Evolutionary conservation across 2,797 vertebrate species (phyloP).

Genomic region (Myiothlypis coronata): DNA sequence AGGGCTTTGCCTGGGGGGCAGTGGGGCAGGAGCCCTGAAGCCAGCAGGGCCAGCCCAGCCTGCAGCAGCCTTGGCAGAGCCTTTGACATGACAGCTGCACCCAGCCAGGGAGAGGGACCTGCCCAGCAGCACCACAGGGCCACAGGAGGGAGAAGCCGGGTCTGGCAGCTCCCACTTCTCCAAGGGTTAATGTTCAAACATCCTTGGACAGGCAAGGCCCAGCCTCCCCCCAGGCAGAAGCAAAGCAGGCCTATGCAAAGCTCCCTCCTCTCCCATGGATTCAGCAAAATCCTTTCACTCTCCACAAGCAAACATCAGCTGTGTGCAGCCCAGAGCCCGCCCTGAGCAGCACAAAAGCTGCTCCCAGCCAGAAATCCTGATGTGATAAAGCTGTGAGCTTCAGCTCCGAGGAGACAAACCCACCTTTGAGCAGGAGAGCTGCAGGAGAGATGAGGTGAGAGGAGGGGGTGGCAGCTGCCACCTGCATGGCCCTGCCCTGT

Average conservation of each 20-base stretch:
- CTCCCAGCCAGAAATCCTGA: background rate
- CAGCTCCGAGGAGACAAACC: background rate
- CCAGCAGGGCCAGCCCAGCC: background rate
- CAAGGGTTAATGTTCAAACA: background rate
- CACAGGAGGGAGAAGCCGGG: fast-evolving
- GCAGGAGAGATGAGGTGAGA: background rate
- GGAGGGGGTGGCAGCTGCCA: background rate
- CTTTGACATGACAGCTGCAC: background rate
- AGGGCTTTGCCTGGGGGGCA: background rate
- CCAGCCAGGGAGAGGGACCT: background rate
- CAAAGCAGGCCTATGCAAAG: background rate
- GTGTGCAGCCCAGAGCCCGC: background rate
- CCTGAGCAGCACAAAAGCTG: background rate
- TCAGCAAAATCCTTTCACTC: background rate
- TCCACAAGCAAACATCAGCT: background rate
- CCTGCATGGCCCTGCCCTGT: fast-evolving
- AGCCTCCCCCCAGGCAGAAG: background rate
- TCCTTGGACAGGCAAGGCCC: background rate
- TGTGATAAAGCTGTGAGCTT: background rate
- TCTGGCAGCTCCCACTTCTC: background rate
- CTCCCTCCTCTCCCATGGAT: background rate
- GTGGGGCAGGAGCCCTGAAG: background rate
- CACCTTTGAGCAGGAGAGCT: background rate
- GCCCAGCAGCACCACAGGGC: background rate
- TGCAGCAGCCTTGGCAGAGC: background rate